phyloP scores from a whole-genome alignment of 1,140 invertebrate genomes.

The Drosophila tristis region DNA sequence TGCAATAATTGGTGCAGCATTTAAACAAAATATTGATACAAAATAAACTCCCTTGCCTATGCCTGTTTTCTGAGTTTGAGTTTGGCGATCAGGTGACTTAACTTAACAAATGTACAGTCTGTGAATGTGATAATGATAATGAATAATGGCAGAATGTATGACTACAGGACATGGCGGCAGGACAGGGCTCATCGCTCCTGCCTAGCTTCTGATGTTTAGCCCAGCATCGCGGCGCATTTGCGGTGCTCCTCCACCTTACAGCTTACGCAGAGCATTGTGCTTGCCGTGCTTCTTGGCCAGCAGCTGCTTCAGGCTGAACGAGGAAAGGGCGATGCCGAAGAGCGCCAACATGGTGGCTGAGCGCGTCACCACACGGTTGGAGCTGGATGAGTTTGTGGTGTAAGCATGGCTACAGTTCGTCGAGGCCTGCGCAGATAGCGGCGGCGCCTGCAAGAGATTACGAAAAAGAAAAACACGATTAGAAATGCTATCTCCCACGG shows the following conservation, averaged over 20 bases:
- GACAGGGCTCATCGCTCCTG: constrained; percentile 5
- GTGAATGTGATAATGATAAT: constrained; percentile 18
- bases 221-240: background rate
- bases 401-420: constrained; percentile 68
- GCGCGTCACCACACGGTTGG: constrained; percentile 85
- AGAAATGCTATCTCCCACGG: background rate
- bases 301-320: constrained; percentile 87
- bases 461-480: constrained; percentile 13
- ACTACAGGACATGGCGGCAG: constrained; percentile 33
- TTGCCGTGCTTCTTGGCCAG: constrained; percentile 82
- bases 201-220: constrained; percentile 14
- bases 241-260: constrained; percentile 44
- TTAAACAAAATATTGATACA: constrained; percentile 18
- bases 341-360: constrained; percentile 86
- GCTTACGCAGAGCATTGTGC: constrained; percentile 65
- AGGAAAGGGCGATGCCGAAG: constrained; percentile 86
- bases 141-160: background rate
- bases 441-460: constrained; percentile 48
- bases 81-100: constrained; percentile 49
- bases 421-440: constrained; percentile 61
- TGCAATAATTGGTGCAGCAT: constrained; percentile 1
- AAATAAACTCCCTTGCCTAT: constrained; percentile 22
- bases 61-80: constrained; percentile 13
- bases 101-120: constrained; percentile 70
- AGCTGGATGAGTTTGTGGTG: constrained; percentile 74